Evolutionary conservation across 2,113 vertebrate genomes (phyloP).

Genomic region (Leucoraja erinaceus): DNA sequence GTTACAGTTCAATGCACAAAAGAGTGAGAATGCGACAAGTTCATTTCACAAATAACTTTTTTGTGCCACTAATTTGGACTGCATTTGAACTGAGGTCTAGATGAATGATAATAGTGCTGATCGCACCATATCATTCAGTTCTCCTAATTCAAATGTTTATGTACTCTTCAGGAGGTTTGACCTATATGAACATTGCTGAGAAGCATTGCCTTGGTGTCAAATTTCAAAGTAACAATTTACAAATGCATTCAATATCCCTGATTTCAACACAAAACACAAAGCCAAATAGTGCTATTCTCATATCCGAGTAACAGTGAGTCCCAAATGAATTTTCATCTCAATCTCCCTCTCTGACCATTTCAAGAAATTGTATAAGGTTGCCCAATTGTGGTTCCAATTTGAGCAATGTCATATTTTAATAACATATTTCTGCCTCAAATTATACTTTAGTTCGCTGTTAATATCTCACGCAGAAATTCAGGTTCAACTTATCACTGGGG

Average conservation of each 20-base stretch:
- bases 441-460: not conserved
- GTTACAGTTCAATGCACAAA: not conserved
- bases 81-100: not conserved
- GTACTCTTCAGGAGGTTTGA: not conserved
- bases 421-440: not conserved
- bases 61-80: not conserved
- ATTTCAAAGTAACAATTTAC: not conserved
- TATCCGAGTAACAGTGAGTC: not conserved
- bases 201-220: not conserved
- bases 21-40: not conserved
- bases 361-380: too few relatives aligned
- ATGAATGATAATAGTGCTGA: not conserved
- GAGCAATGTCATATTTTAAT: not conserved
- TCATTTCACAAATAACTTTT: not conserved
- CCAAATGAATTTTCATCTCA: too few relatives aligned
- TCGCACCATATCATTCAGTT: not conserved
- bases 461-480: not conserved
- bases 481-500: too few relatives aligned
- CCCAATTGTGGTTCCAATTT: not conserved
- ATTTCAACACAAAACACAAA: not conserved
- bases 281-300: not conserved
- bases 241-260: not conserved
- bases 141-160: not conserved
- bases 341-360: not conserved
- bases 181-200: not conserved